Percentiles rank a stretch among this genome's conserved stretches.
Conservation (phyloP, 1,140 invertebrate genomes). For the Bombus haemorrhoidalis region DNA sequence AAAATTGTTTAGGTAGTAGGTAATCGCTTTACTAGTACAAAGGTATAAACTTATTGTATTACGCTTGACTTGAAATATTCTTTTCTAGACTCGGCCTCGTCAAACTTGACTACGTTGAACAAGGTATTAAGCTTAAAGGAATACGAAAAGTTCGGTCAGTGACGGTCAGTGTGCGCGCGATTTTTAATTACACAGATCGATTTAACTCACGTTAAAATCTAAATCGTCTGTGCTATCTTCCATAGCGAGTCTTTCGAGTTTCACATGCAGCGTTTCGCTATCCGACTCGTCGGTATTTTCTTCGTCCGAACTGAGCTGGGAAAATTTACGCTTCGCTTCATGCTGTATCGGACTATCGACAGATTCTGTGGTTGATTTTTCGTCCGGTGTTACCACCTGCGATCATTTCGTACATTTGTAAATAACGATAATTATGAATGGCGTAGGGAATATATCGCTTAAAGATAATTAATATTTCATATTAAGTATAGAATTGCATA, state of each 20-base stretch:
- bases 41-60: no score
- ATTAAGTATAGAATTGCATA: neutral
- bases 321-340: slow-evolving; percentile 66
- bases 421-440: neutral
- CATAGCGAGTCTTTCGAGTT: slow-evolving; percentile 63
- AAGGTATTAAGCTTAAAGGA: no score
- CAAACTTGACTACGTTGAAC: no score
- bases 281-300: slow-evolving; percentile 56
- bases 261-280: slow-evolving; percentile 56
- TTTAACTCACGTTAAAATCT: slow-evolving; percentile 71
- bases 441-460: neutral
- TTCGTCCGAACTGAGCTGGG: slow-evolving; percentile 49
- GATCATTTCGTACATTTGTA: neutral
- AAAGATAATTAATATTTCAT: neutral
- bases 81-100: no score
- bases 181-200: neutral
- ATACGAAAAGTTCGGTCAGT: neutral
- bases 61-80: no score
- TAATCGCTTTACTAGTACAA: no score
- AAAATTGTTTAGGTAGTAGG: no score
- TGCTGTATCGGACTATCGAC: neutral
- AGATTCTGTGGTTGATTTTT: slow-evolving; percentile 65
- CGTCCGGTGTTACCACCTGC: slow-evolving; percentile 54
- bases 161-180: neutral
- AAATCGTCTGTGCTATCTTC: slow-evolving; percentile 64